Conservation (phyloP, 2,888 invertebrate genomes). For the Nasonovia ribisnigri region DNA sequence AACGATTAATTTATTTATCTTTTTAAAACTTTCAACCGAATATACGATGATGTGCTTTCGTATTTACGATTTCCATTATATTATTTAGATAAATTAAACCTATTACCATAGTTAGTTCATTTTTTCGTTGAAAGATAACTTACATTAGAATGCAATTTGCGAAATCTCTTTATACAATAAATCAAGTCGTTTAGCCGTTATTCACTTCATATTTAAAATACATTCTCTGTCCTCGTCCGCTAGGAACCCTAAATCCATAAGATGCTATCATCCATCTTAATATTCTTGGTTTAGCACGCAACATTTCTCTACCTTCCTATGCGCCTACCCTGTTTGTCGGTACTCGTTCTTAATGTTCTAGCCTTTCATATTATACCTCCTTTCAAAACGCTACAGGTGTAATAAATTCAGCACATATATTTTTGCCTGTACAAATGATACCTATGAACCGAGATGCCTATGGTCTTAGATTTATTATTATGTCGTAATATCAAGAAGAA, state of each 20-base stretch:
- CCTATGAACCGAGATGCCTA: neutral
- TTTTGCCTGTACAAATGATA: conserved; percentile 36
- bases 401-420: conserved; percentile 39
- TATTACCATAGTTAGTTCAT: neutral
- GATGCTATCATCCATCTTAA: conserved; percentile 58
- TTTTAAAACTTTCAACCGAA: neutral
- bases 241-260: conserved; percentile 18
- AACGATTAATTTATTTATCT: neutral
- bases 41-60: neutral
- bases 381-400: conserved; percentile 23
- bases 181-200: conserved; percentile 48
- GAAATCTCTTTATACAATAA: conserved; percentile 44
- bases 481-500: neutral
- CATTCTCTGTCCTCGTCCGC: neutral
- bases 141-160: conserved; percentile 15
- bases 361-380: neutral
- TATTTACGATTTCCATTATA: neutral
- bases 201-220: conserved; percentile 46
- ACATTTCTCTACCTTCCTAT: neutral
- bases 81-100: neutral
- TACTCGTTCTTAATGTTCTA: conserved; percentile 23
- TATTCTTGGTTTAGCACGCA: conserved; percentile 27
- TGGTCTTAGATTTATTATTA: neutral
- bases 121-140: neutral
- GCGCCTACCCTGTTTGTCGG: neutral